phyloP scores from a whole-genome alignment of 1,140 invertebrate genomes.

The Hypothenemus hampei region DNA sequence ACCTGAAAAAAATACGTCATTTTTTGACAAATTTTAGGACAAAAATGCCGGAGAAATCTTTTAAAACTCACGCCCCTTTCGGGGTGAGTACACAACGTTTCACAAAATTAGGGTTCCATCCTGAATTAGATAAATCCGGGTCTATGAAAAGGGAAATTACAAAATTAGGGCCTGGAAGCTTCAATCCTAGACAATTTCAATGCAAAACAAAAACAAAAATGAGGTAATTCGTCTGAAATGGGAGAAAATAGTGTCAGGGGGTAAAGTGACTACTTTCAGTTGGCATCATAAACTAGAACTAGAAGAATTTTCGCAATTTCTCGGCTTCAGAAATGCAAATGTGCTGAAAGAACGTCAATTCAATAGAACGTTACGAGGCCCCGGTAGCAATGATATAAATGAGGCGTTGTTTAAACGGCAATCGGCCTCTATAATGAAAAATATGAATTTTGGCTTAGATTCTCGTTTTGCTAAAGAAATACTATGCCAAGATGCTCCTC shows the following conservation, averaged over 20 bases:
- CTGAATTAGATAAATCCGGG: slow-evolving; percentile 31
- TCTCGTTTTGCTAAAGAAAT: slow-evolving; percentile 23
- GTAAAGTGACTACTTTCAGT: slow-evolving; percentile 31
- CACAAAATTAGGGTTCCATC: slow-evolving; percentile 34
- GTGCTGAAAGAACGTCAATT: slow-evolving; percentile 33
- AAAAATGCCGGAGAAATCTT: slow-evolving; percentile 13
- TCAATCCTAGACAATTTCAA: slow-evolving; percentile 22
- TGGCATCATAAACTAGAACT: slow-evolving; percentile 35
- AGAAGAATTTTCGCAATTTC: slow-evolving; percentile 38
- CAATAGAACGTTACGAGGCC: slow-evolving; percentile 32
- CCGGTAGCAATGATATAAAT: slow-evolving; percentile 36
- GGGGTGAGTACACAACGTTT: slow-evolving; percentile 33
- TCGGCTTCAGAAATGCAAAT: slow-evolving; percentile 36
- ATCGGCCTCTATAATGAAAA: slow-evolving; percentile 13
- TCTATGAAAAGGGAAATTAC: slow-evolving; percentile 24
- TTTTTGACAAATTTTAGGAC: no score
- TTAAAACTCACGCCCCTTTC: slow-evolving; percentile 29
- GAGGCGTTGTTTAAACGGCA: slow-evolving; percentile 28
- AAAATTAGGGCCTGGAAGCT: slow-evolving; percentile 32
- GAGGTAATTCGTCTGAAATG: neutral
- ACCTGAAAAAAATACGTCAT: slow-evolving; percentile 22
- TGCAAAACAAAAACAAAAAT: slow-evolving; percentile 28
- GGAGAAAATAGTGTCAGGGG: neutral
- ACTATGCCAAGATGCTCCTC: slow-evolving; percentile 18
- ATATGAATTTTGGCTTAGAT: slow-evolving; percentile 32